Evolutionary conservation across 35 echinoderm and acorn worm species (phyloP), one percentile per base, ranked within the genome.

Genomic region (Apostichopus japonicus): DNA sequence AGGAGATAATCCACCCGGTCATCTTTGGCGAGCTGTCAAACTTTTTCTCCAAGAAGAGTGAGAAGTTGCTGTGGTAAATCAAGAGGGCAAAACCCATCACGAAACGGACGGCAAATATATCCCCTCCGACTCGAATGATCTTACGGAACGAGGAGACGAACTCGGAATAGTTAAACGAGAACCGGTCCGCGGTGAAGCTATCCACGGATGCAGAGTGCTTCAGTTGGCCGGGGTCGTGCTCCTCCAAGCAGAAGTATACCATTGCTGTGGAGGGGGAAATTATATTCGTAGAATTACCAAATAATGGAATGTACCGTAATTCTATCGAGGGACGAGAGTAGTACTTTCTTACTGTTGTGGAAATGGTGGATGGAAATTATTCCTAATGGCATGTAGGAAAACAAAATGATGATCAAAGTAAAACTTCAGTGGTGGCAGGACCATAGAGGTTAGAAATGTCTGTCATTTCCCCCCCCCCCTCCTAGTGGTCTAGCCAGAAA

Each of bases 51-150:
- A 98, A 33, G 25, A 93, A 91, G 10, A 98, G 77, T 2, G 93
- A 90, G 71, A 98, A 98, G 72, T 98, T 98, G 91, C 95, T 96
- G 65, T 95, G 93, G 65, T 91, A 96, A 19, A 98, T 79, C 62
- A 95, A 93, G 51, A 93, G 55, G 4, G 93, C 67, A 59, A 96
- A 94, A 23, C 95, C 93, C 61, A 94, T 78, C 10, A 98, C 54
- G 53, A 98, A 93, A 16, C 95, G 95, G 11, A 98, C 87, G 10
- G 92, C 86, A 83, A 98, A 96, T 58, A 98, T 80, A 55, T 98
- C 95, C 6, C 71, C 79, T 23, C 95, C 87, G 23, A 93, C 77
- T 6, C 77, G 44, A 17, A 94, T 13, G 56, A 98, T 93, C 21
- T 94, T 79, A 21, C 80, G 59, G 80, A 98, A 98, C 61, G 92